phyloP scores from a whole-genome alignment of 2,888 invertebrate species.

The Phengaris alcon region DNA sequence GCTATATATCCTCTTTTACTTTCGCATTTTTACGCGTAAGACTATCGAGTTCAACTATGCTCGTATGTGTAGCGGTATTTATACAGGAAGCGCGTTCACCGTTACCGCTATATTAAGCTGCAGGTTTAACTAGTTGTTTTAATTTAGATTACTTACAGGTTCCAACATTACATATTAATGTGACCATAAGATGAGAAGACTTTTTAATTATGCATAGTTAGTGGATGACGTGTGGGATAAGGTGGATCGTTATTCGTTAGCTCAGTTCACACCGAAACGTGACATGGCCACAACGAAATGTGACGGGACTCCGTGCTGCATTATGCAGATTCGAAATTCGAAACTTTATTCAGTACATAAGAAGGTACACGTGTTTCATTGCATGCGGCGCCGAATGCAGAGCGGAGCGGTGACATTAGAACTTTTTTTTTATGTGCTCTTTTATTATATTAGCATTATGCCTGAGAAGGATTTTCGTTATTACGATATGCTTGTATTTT shows the following conservation, averaged over 20 bases:
- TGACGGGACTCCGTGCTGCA: too few species aligned
- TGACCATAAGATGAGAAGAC: not conserved
- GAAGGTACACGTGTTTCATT: too few species aligned
- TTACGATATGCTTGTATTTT: not conserved
- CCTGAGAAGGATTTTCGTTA: not conserved
- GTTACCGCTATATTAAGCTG: conserved; percentile 30
- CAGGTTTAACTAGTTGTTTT: conserved; percentile 25
- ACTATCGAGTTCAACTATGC: not conserved
- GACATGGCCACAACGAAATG: too few species aligned
- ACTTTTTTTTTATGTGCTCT: too few species aligned
- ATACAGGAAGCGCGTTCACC: conserved; percentile 26
- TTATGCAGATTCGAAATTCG: too few species aligned
- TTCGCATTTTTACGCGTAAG: not conserved
- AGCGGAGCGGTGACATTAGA: too few species aligned
- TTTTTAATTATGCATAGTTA: not conserved
- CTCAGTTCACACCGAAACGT: too few species aligned
- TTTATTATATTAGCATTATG: not conserved
- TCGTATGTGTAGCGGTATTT: conserved; percentile 19
- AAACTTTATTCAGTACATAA: too few species aligned
- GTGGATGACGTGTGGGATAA: not conserved
- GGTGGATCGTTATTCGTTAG: too few species aligned
- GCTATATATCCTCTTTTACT: not conserved
- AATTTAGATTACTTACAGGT: conserved; percentile 27
- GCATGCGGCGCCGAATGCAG: too few species aligned
- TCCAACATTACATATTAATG: conserved; percentile 21